These are phyloP conservation scores for Habrosyne pyritoides DNA, from an alignment of 2,888 invertebrate species.

Conservation along the genomic window DNA sequence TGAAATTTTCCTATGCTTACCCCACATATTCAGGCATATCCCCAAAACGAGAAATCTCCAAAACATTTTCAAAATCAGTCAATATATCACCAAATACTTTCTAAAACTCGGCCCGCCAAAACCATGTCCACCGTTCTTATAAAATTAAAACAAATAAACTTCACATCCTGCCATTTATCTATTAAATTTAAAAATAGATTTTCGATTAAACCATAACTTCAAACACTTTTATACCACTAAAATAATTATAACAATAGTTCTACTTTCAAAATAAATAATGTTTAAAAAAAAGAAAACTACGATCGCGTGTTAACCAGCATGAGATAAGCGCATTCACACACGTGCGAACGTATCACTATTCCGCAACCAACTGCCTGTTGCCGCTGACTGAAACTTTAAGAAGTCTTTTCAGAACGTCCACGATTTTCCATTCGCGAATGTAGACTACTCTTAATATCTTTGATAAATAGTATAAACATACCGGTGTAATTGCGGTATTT, in stretches of 20 bases:
- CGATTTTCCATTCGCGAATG: neutral
- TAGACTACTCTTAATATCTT: neutral
- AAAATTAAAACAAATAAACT: neutral
- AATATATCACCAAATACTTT: slow-evolving; percentile 1
- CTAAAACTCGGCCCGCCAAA: neutral
- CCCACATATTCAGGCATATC: slow-evolving; percentile 39
- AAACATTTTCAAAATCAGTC: slow-evolving; percentile 36
- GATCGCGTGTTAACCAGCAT: neutral
- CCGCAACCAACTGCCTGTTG: neutral
- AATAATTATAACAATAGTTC: neutral
- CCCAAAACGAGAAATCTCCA: slow-evolving; percentile 40
- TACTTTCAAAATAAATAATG: neutral
- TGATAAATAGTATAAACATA: neutral
- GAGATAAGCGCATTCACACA: neutral
- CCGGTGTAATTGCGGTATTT: slow-evolving; percentile 1
- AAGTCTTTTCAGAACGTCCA: neutral
- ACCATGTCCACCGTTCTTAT: neutral
- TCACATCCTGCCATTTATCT: neutral
- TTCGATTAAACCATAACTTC: neutral
- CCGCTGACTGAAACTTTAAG: neutral
- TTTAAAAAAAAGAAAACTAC: neutral
- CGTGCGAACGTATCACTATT: neutral
- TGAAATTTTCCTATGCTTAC: slow-evolving; percentile 36
- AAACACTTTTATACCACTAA: neutral
- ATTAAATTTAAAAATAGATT: neutral